Evolutionary conservation across 23 tunicate genomes (phyloP).

Genomic region (Halocynthia roretzi): DNA sequence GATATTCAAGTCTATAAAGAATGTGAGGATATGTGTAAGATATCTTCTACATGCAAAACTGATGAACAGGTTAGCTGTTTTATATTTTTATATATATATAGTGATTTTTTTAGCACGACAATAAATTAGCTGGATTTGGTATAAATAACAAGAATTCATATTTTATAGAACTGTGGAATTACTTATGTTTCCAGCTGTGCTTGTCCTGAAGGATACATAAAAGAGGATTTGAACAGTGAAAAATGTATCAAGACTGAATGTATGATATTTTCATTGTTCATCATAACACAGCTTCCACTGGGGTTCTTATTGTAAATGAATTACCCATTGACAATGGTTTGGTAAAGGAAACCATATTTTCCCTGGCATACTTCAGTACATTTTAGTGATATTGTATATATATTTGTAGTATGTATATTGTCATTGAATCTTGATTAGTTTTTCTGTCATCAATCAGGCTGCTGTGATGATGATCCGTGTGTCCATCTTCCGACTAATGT

Average conservation of each 20-base stretch:
- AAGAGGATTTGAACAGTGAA: neutral
- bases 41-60: neutral
- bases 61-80: too few species aligned
- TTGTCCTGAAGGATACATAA: conserved; percentile 23
- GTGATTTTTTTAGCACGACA: too few species aligned
- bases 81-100: too few species aligned
- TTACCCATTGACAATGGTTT: too few species aligned
- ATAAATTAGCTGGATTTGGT: too few species aligned
- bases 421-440: neutral
- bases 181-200: conserved; percentile 4
- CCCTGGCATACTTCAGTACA: neutral
- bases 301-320: too few species aligned
- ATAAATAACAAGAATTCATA: neutral
- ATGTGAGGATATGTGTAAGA: neutral
- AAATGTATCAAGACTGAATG: conserved; percentile 10
- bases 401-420: neutral
- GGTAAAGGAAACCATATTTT: neutral
- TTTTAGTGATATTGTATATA: neutral
- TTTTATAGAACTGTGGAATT: neutral
- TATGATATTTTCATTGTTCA: neutral
- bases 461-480: conserved; percentile 12
- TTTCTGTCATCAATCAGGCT: conserved; percentile 1
- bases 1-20: conserved; percentile 11
- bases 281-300: too few species aligned
- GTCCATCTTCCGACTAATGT: neutral